Evolutionary conservation across 2,113 vertebrate species (phyloP).

Genomic region (Saimiri boliviensis): DNA sequence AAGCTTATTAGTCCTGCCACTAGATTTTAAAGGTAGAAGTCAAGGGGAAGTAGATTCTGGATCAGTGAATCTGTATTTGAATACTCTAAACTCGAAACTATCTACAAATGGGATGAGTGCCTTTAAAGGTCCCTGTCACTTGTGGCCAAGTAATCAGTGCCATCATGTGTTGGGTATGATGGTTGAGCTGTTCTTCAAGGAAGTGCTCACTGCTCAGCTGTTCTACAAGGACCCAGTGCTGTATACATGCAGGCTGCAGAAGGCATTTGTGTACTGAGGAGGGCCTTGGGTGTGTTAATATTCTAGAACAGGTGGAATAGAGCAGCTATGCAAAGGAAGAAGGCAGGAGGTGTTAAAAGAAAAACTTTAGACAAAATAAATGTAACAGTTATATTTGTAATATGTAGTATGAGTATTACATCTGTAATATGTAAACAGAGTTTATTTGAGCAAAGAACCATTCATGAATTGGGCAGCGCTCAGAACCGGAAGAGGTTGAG

Average conservation of each 20-base stretch:
- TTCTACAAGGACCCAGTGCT: background rate
- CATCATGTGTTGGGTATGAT: accelerated
- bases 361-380: background rate
- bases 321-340: background rate
- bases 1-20: background rate
- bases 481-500: background rate
- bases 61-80: background rate
- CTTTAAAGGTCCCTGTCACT: background rate
- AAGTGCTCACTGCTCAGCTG: background rate
- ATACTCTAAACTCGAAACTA: background rate
- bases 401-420: too few relatives aligned
- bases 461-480: background rate
- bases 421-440: background rate
- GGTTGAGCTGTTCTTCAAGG: background rate
- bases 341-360: background rate
- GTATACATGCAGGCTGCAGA: too few relatives aligned
- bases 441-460: background rate
- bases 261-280: too few relatives aligned
- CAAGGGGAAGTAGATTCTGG: background rate
- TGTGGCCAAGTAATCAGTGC: background rate
- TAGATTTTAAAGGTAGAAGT: background rate
- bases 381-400: background rate
- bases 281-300: background rate
- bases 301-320: background rate
- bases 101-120: background rate